phyloP scores from a whole-genome alignment of 2,888 invertebrate species.

The Pheosia tremula region DNA sequence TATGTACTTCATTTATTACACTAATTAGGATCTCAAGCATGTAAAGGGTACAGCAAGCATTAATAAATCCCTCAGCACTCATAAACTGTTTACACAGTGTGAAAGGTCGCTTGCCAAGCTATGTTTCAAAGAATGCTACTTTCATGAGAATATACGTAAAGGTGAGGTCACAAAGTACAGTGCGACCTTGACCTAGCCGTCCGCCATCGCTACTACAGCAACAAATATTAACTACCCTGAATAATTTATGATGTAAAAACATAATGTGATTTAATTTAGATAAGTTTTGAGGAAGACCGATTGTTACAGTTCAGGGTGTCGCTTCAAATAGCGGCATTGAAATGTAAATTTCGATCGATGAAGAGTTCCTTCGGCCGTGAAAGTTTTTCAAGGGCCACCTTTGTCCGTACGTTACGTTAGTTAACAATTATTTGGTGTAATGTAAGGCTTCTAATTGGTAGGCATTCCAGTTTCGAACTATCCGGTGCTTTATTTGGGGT shows the following conservation, averaged over 20 bases:
- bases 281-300: slow-evolving; percentile 2
- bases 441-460: background rate
- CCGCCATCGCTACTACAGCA: background rate
- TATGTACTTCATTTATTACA: background rate
- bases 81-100: slow-evolving; percentile 2
- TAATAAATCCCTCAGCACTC: background rate
- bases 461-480: background rate
- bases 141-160: slow-evolving; percentile 19
- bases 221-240: slow-evolving; percentile 9
- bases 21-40: background rate
- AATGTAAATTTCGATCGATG: background rate
- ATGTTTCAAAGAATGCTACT: slow-evolving; percentile 21
- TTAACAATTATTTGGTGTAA: background rate
- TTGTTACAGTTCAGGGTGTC: background rate
- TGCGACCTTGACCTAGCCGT: slow-evolving; percentile 21
- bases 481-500: background rate
- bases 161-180: slow-evolving; percentile 17
- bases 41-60: slow-evolving; percentile 6
- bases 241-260: background rate
- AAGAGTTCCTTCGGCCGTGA: background rate
- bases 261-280: slow-evolving; percentile 16
- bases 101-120: slow-evolving; percentile 10
- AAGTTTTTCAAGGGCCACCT: background rate
- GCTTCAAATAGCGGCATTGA: background rate
- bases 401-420: too few species aligned